phyloP scores from a whole-genome alignment of 1,140 invertebrate genomes.

The Brachionus angularis region DNA sequence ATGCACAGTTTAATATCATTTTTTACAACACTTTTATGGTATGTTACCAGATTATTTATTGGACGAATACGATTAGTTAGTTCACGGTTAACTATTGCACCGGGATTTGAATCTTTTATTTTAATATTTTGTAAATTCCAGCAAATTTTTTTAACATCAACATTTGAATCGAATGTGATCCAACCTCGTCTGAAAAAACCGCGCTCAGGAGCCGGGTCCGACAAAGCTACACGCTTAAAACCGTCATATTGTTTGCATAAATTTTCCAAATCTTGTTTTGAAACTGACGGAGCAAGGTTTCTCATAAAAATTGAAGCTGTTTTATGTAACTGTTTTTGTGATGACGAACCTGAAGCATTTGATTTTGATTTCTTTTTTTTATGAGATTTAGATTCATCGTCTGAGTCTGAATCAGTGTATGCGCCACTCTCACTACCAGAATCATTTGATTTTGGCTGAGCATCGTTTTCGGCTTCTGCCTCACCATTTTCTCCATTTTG shows the following conservation, averaged over 20 bases:
- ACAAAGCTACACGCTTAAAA: slow-evolving; percentile 88
- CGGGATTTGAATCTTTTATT: slow-evolving; percentile 65
- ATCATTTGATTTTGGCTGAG: not conserved
- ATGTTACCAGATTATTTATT: slow-evolving; percentile 83
- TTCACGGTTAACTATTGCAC: slow-evolving; percentile 81
- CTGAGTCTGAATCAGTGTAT: not conserved
- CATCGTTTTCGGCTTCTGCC: not conserved
- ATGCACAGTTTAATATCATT: slow-evolving; percentile 88
- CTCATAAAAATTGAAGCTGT: slow-evolving; percentile 94
- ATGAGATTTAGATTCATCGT: not conserved
- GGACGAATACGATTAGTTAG: slow-evolving; percentile 82
- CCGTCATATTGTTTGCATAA: slow-evolving; percentile 64
- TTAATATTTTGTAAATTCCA: slow-evolving; percentile 95
- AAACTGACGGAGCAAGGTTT: slow-evolving; percentile 89
- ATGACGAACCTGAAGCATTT: not conserved
- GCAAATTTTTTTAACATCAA: slow-evolving; percentile 98
- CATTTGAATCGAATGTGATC: slow-evolving; percentile 92
- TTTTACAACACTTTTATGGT: slow-evolving; percentile 73
- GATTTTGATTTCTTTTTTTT: slow-evolving; percentile 23
- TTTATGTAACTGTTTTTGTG: slow-evolving; percentile 67
- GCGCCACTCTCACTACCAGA: not conserved
- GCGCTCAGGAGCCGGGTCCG: slow-evolving; percentile 85
- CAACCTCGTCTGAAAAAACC: slow-evolving; percentile 92
- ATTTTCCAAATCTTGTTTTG: slow-evolving; percentile 92
- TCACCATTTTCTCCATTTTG: not conserved